Evolutionary conservation across 2,797 vertebrate genomes (phyloP), one percentile per base, ranked within the genome.

Genomic region (Crenichthys baileyi): DNA sequence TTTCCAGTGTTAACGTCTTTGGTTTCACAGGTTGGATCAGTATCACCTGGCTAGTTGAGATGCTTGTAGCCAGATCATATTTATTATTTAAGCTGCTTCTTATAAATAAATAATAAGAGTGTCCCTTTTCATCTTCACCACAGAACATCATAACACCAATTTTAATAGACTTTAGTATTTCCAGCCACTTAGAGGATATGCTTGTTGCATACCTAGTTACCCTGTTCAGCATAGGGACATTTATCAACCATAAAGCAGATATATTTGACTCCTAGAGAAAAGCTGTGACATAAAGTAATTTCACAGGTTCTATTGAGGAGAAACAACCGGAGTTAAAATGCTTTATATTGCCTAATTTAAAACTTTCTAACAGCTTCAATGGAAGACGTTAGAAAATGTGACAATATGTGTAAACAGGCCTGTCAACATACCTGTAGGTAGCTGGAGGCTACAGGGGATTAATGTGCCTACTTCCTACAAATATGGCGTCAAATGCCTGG

Each of bases 41-140:
- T 88, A 81, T 94, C 91, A 91, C 85, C 88, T 85, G 83, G 78
- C 24, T 13, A 31, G 74, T 51, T n/a, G 76, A 78, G 85, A 80
- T 39, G 50, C 68, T 83, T 78, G 79, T 79, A 88, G 58, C 86
- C 65, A 55, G 83, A 73, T 22, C 72, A 70, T 72, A 94, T 96
- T 61, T 74, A 95, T 95, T 93, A 96, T 96, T 96, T 70, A 96
- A 81, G 61, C 70, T 15, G 82, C 86, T 87, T 76, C 22, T 80
- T 18, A 89, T 94, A 72, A 93, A 95, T 91, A 72, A 95, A 84
- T 88, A 73, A 95, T 94, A 91, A 94, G 85, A 18, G 39, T 50
- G 58, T n/a, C 73, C 39, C n/a, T 88, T 82, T 89, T 83, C 60
- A 87, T 89, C 75, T 70, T 16, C 61, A 80, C 78, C 75, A 41